A percentile compares a stretch with the other conserved stretches of the same genome.
These are phyloP conservation scores for Orientallactaga sibirica DNA, from an alignment of 2,797 vertebrate species.

Conservation along the genomic window DNA sequence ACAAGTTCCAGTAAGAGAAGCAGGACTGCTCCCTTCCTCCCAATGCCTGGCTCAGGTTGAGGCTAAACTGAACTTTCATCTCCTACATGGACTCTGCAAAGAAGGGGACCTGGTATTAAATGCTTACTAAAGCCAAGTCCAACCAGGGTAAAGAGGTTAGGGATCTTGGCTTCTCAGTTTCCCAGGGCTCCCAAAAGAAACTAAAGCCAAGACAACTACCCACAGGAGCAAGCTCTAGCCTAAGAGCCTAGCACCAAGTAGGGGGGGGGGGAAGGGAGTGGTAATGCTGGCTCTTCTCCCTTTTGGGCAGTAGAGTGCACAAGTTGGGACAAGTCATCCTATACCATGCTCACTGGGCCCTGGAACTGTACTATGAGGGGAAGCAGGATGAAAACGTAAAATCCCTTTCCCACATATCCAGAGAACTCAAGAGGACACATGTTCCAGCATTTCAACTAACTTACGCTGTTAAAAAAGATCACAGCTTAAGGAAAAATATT, in stretches of 20 bases:
- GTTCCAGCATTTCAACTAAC: constrained; percentile 46
- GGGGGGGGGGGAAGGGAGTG: not conserved
- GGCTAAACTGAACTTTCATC: not conserved
- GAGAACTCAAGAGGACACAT: not conserved
- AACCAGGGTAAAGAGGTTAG: not conserved
- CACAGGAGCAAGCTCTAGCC: not conserved
- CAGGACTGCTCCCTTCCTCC: constrained; percentile 19
- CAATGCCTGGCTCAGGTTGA: not conserved
- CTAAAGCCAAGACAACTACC: not conserved
- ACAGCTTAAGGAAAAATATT: not conserved
- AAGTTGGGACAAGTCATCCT: not conserved
- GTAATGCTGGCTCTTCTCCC: not conserved
- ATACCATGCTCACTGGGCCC: not conserved
- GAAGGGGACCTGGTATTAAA: constrained; percentile 13
- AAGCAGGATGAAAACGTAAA: not conserved
- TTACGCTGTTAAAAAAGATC: not conserved
- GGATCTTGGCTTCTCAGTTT: not conserved
- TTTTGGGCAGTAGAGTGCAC: constrained; percentile 9
- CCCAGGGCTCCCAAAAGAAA: not conserved
- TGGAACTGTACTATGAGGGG: not conserved
- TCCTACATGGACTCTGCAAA: constrained; percentile 14
- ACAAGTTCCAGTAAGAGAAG: constrained; percentile 23
- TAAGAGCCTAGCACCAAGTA: not conserved
- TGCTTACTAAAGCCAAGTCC: not conserved
- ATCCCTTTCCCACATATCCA: not conserved